Base-by-base conservation (phyloP, 2,113 vertebrate species). In the Cyphomyrus plagiostoma region DNA sequence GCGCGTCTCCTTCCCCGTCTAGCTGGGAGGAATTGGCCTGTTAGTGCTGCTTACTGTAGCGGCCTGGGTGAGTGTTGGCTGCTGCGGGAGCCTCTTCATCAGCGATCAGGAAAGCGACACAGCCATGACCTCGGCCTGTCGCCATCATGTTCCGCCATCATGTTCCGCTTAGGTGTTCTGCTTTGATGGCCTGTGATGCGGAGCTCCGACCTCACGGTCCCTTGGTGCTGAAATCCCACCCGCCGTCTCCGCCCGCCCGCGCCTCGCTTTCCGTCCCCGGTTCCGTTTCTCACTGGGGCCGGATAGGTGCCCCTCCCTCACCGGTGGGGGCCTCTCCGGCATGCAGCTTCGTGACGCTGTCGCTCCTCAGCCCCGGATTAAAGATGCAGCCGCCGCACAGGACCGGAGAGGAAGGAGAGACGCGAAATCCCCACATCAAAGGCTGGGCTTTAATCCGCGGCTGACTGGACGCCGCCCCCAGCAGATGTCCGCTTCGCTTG, bases 401-500 rank as follows among this genome's bases (percentile, higher is more conserved):
- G 62, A 30, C 4, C 1, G 26, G 2, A 13, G 26, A 70, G 86
- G 89, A 90, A 4, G 45, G 45, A 3, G 92, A 91, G 84, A 2
- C 42, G 83, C 88, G 94, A 91, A 92, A 82, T 92, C 9, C 45
- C 90, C 52, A 88, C 89, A 82, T 89, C 88, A 48, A 84, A 49
- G 66, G 83, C 35, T 48, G 13, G 83, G 45, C 90, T 92, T 92
- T 93, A 92, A 93, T 93, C 92, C 87, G 53, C 30, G 77, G 17
- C 48, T 83, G 77, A 58, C 10, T 45, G 92, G 90, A 70, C 70
- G 90, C 90, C 94, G 92, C 92, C 92, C 74, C 92, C 93, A 94
- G 95, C 95, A 96, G 95, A 96, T 96, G 95, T 96, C 95, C 93
- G 70, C 93, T 91, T 93, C 89, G 82, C 91, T 82, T 35, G 46